Base-by-base conservation (phyloP, 2,113 vertebrate genomes). In the Sceloporus tristichus region DNA sequence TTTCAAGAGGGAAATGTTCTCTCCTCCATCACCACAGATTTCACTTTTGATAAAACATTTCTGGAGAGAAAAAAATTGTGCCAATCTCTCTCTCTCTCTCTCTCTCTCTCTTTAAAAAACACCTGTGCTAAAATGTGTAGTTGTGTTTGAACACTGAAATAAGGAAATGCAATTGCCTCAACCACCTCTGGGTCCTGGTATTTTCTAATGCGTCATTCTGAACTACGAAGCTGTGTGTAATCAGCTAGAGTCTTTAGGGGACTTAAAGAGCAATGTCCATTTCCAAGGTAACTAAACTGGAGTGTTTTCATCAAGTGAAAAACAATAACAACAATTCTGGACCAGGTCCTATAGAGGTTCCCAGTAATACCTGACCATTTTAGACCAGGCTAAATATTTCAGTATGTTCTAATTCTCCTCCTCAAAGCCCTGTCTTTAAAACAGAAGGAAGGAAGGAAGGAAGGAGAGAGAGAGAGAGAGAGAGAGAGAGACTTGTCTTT, bases 191-290 rank as follows among this genome's bases (percentile, higher is more conserved):
- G 70, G 18, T 83, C 34, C 27, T 53, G 66, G 13, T 62, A 74
- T 84, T 40, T 56, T 84, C 53, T 59, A 56, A 59, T 84, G 53
- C 29, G 34, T 75, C 71, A 85, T 53, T 75, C 71, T 70, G 54
- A 62, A 14, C 29, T 62, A 29, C 53, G 62, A 85, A 75, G 54
- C 53, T 54, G 10, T 85, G 21, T 85, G 54, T 59, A 76, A 59
- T 75, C 34, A 75, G 34, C 53, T 27, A 27, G 21, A 75, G 53
- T 75, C 83, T 75, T 74, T n/a, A 34, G 27, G 18, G 19, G 68
- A 56, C 40, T 56, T 84, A 84, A 84, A 73, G 82, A 73, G 68
- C 82, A 84, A 83, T 83, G 82, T 71, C 27, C 66, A 83, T n/a
- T 48, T 83, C 27, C 66, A 83, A 83, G 27, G 66, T 83, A 83